phyloP scores from a whole-genome alignment of 2,113 vertebrate species.

The Grallaria varia region DNA sequence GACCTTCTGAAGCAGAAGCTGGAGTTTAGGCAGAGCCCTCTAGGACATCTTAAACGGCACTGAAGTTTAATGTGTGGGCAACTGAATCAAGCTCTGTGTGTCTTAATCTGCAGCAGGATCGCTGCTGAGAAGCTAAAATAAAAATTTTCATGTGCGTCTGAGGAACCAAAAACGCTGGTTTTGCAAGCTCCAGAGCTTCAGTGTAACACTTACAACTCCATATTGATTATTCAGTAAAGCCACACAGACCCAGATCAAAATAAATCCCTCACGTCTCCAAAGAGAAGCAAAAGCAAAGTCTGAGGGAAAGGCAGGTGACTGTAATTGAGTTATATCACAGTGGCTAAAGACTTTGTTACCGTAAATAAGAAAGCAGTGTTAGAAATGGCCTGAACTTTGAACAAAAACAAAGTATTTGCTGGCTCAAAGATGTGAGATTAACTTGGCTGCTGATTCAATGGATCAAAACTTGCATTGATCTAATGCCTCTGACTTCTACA shows the following conservation, averaged over 20 bases:
- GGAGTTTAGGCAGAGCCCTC: not conserved
- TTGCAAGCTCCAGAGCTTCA: not conserved
- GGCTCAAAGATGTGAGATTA: not conserved
- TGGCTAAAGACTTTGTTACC: not conserved
- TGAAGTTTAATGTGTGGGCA: not conserved
- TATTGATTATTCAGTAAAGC: not conserved
- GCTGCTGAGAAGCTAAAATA: not conserved
- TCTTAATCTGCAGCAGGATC: not conserved
- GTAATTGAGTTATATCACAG: not conserved
- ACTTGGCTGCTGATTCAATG: not conserved
- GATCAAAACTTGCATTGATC: conserved; percentile 1
- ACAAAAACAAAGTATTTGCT: not conserved
- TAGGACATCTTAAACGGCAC: not conserved
- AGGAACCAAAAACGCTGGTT: not conserved
- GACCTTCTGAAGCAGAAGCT: not conserved
- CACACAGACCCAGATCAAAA: not conserved
- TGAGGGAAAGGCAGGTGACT: not conserved
- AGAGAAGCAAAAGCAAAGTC: not conserved
- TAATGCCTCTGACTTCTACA: not conserved
- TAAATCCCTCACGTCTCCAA: not conserved
- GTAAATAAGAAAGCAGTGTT: not conserved
- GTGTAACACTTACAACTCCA: not conserved
- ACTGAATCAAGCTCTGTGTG: not conserved
- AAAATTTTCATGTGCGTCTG: not conserved
- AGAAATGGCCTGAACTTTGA: not conserved